Base-by-base conservation (phyloP, 2,113 vertebrate species). In the Bufo gargarizans region DNA sequence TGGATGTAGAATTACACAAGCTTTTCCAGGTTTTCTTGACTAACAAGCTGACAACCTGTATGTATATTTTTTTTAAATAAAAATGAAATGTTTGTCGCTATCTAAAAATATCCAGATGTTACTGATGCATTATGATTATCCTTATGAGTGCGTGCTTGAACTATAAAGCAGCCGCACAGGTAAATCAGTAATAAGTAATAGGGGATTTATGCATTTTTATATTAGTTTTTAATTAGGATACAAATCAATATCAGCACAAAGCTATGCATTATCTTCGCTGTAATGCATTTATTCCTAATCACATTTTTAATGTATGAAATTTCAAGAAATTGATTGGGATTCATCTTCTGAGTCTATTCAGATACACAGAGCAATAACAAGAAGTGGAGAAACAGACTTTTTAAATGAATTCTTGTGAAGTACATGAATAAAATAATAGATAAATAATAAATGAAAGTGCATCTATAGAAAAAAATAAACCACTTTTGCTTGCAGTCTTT, bases 151-250 rank as follows among this genome's bases (percentile, higher is more conserved):
- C 17, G 4, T 19, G 72, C 47, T 76, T 2, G 45, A 47, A 76
- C 72, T 13, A 3, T 76, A 49, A 72, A 47, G 45, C 45, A 19
- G 72, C 43, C 11, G 45, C 72, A 76, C 43, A 76, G 16, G 16
- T 76, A 76, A 76, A 76, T 76, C 72, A 49, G 72, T 17, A 3
- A 47, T 49, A 72, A 72, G 43, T 72, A 45, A 45, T 14, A 45
- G 69, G 33, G 5, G 69, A 72, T 8, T 76, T 76, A 19, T 76
- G 76, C 20, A 55, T 55, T 77, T 53, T 55, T 6, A 55, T 53
- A 55, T 53, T 77, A 53, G 76, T 22, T 77, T 77, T 50, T 77
- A 77, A 77, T 77, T 77, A 55, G 49, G 17, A 77, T 22, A 77
- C 76, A 55, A n/a, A 77, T 77, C 76, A 77, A 77, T 77, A 50